Evolutionary conservation across 1,140 invertebrate species (phyloP), one percentile per base, ranked within the genome.

Genomic region (Rhynchophorus ferrugineus): DNA sequence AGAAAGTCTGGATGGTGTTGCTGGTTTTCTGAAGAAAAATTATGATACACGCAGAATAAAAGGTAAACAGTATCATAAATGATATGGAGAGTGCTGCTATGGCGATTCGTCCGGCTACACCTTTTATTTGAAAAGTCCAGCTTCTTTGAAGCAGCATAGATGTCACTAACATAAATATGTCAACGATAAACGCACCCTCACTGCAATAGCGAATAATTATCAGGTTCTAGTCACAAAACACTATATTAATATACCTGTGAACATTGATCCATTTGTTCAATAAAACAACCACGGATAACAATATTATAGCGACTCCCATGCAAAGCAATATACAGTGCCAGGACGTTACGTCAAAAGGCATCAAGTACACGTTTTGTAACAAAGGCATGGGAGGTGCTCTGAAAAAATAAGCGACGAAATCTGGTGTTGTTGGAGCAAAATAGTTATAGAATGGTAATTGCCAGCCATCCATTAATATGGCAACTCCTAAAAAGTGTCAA

Each of bases 1-100:
- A 11, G 9, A 51, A 19, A 2, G 50, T 56, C 19, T 8, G 29
- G 24, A 58, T 44, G 22, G 29, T 48, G 8, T 46, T 18, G 8
- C 45, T 51, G 21, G 43, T 47, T 18, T 18, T 39, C 29, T 52
- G 53, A 24, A 49, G 37, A 16, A 56, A 41, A 3, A 41, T 37
- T 8, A 54, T 62, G 36, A 75, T 75, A 44, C 70, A 70, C 1
- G 73, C 73, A 9, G 71, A 69, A 49, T 74, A 75, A 2, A 72
- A 65, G 1, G 68, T 64, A 50, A 73, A 73, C 1, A 73, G 45
- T 35, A 62, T 57, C 20, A 59, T 47, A 11, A 57, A 44, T 8
- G 38, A 24, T 24, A 62, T 14, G 17, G 57, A 55, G 2, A 49
- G 22, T 17, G 48, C 39, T 8, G 59, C 49, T 37, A 53, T 48